Percentiles rank a stretch among this genome's conserved stretches.
Evolutionary conservation across 2,888 invertebrate genomes (phyloP).

Genomic region (Griposia aprilina): DNA sequence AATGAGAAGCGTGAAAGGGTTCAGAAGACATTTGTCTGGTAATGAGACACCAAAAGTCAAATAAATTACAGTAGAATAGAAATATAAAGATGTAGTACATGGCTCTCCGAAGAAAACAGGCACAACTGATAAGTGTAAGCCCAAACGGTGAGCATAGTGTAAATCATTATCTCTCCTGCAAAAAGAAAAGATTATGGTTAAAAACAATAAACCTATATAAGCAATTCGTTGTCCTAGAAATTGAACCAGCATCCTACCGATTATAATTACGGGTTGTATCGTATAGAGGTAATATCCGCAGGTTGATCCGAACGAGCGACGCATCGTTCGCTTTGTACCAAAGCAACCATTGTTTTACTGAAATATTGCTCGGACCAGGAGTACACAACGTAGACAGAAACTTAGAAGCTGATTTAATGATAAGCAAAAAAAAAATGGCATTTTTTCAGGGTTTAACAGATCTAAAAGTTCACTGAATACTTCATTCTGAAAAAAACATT

Average conservation of each 20-base stretch:
- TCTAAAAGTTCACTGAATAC: slow-evolving; percentile 37
- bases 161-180: background rate
- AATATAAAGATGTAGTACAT: background rate
- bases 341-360: slow-evolving; percentile 84
- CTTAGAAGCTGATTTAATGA: background rate
- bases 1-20: background rate
- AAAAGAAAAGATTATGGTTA: background rate
- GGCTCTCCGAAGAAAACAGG: background rate
- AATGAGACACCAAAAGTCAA: background rate
- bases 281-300: slow-evolving; percentile 79
- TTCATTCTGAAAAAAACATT: slow-evolving; percentile 29
- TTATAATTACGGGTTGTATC: slow-evolving; percentile 13
- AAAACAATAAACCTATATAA: background rate
- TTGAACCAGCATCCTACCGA: slow-evolving; percentile 36
- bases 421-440: background rate
- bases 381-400: slow-evolving; percentile 63
- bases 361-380: slow-evolving; percentile 84
- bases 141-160: background rate
- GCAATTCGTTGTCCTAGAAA: slow-evolving; percentile 22
- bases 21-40: background rate
- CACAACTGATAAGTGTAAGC: background rate
- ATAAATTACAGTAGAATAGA: background rate
- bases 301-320: slow-evolving; percentile 81
- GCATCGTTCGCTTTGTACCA: slow-evolving; percentile 75
- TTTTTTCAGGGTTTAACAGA: slow-evolving; percentile 15